phyloP scores from a whole-genome alignment of 2,113 vertebrate genomes.

The Ibidorhyncha struthersii region DNA sequence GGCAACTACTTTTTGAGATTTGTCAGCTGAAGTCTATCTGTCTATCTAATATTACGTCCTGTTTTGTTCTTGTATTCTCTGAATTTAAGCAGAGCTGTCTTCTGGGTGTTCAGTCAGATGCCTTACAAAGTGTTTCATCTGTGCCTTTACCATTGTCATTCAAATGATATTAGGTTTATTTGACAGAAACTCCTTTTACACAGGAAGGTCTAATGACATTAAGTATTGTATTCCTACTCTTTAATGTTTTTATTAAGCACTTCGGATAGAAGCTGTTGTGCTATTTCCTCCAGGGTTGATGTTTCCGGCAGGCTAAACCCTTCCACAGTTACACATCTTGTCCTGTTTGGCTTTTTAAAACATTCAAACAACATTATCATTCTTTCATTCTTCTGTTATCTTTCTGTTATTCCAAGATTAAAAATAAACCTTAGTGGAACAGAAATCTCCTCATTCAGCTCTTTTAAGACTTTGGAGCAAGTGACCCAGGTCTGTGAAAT shows the following conservation, averaged over 20 bases:
- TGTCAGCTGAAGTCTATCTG: background rate
- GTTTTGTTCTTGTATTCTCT: background rate
- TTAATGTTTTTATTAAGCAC: slow-evolving; percentile 43
- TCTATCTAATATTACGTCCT: background rate
- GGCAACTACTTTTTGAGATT: background rate
- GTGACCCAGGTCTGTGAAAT: slow-evolving; percentile 37
- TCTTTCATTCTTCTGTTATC: slow-evolving; percentile 27
- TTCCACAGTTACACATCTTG: background rate
- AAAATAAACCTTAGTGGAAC: slow-evolving; percentile 44
- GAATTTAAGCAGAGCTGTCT: background rate
- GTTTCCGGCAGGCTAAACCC: slow-evolving; percentile 1
- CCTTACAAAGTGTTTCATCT: background rate
- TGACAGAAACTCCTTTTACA: background rate
- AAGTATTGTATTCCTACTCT: slow-evolving; percentile 4
- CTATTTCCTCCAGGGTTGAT: background rate
- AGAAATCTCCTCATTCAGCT: slow-evolving; percentile 19
- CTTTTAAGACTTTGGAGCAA: slow-evolving; percentile 17
- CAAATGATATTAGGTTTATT: background rate
- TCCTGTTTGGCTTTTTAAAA: slow-evolving; percentile 8
- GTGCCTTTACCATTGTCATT: background rate
- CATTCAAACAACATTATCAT: background rate
- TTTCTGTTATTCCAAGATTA: slow-evolving; percentile 50
- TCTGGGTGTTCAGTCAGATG: background rate
- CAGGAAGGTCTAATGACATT: slow-evolving; percentile 2
- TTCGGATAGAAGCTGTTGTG: background rate